Conservation (phyloP, 2,113 vertebrate species). For the Aphyosemion australe region DNA sequence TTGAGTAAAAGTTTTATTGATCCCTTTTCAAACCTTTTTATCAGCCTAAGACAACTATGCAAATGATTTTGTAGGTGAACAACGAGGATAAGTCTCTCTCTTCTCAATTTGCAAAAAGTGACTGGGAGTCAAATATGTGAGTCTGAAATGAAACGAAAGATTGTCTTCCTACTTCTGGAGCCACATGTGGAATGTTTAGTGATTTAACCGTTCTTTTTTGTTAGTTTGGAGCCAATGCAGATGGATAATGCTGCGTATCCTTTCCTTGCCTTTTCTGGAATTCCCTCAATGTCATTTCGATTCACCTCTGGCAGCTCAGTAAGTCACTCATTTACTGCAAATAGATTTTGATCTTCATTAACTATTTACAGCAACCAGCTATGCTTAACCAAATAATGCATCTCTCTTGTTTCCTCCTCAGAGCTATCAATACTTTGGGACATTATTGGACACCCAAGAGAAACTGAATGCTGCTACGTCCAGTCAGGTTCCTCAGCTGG, state of each 20-base stretch:
- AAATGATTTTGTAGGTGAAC: constrained; percentile 70
- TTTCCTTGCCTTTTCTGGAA: constrained; percentile 88
- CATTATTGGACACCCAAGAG: constrained; percentile 74
- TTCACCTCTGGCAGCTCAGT: constrained; percentile 68
- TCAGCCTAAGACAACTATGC: no score
- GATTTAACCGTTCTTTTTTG: constrained; percentile 17
- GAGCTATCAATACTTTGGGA: constrained; percentile 79
- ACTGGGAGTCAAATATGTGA: constrained; percentile 82
- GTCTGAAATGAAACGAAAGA: constrained; percentile 55
- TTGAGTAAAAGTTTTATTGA: neutral
- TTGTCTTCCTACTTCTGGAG: no score
- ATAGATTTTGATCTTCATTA: no score
- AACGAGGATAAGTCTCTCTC: neutral
- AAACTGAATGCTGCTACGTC: constrained; percentile 38
- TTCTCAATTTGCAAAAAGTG: constrained; percentile 34
- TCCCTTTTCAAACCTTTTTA: neutral
- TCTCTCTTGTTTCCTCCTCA: neutral
- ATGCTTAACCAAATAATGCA: neutral
- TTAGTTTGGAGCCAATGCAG: constrained; percentile 79
- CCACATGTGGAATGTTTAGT: neutral
- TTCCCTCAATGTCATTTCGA: no score
- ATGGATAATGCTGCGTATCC: constrained; percentile 85
- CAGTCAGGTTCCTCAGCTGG: constrained; percentile 49
- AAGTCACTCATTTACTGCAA: constrained; percentile 20
- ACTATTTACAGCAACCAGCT: neutral